Base-by-base conservation (phyloP, 2,113 vertebrate species). In the Riparia riparia region DNA sequence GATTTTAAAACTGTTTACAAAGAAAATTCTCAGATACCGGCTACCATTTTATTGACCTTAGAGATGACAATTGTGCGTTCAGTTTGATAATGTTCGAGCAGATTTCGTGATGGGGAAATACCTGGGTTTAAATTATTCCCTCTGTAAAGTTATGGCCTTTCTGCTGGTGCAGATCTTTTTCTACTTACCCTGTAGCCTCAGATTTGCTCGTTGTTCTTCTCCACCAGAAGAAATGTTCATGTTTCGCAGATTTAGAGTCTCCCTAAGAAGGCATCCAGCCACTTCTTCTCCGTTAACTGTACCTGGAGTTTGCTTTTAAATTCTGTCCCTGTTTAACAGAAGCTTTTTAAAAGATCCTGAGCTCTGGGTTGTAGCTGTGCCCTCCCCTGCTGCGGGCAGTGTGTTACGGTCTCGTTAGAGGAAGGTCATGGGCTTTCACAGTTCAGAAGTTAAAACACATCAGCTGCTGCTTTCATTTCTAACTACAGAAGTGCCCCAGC, bases 401-500 rank as follows among this genome's bases (percentile, higher is more conserved):
- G 37, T 71, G 51, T 51, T 79, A 57, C 8, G 25, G 63, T 42
- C 54, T 70, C 79, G 19, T 10, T 90, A 80, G 92, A 41, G 47
- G 83, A 39, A 80, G 87, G 54, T 56, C 57, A 1, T 39, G 54
- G 58, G 39, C 58, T 68, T 28, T 26, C 78, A 19, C 44, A 31
- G 83, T 86, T 58, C 49, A 72, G 81, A 72, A 47, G 89, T 71
- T 88, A 91, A 94, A 97, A 90, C 65, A 83, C 86, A 51, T 89
- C 95, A 94, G 94, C 89, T 97, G 82, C 89, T 85, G 82, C 91
- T 97, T 94, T 96, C 90, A 50, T 95, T 95, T 96, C 71, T 95
- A 73, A 89, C 93, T 92, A 2, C 98, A 99, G 99, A 98, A 99
- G 99, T 88, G 99, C 99, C 74, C 99, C 99, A 14, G 99, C 99